Base-by-base conservation (phyloP, 2,113 vertebrate genomes). In the Copsychus sechellarum region DNA sequence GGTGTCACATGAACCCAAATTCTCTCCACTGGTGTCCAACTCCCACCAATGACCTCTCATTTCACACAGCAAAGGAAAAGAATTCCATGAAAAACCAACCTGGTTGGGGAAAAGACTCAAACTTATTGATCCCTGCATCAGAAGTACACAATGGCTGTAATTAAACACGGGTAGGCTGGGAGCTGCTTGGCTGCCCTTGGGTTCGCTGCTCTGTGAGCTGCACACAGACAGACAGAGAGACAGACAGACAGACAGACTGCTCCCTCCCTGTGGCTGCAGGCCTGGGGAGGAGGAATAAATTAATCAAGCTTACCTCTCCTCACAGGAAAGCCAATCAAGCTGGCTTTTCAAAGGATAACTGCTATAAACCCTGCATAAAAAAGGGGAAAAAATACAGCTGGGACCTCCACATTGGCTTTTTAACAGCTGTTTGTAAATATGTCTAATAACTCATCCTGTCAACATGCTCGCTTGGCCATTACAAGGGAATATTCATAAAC, bases 371-470 rank as follows among this genome's bases (percentile, higher is more conserved):
- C 77, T n/a, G 47, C 66, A 88, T 77, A 64, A 74, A 82, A 76
- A 48, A 17, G 38, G 43, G 56, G 12, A 4, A 50, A 65, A 69
- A 60, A 61, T 61, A 20, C 81, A 92, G 89, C 86, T 81, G 73
- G 45, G 72, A 93, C 76, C n/a, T 40, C 56, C 69, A 64, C 24
- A 6, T 43, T 40, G 88, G 94, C 7, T 64, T 91, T 92, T 91
- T 78, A 97, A 88, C 94, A 97, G 94, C 94, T 96, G 90, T 95
- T 96, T 94, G 89, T 95, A 98, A 96, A 97, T 95, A 88, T 48
- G 85, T 65, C 95, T 77, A 96, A 96, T 97, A 95, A 45, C 79
- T 97, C 88, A 93, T 92, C 92, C 86, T 95, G 94, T 96, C 93
- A 96, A 60, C 95, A 40, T 10, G 58, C 88, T 86, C 64, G 51